Percentiles rank a stretch among this genome's conserved stretches.
These are phyloP conservation scores for Drosophila navojoa DNA, from an alignment of 1,140 invertebrate species.

Conservation along the genomic window DNA sequence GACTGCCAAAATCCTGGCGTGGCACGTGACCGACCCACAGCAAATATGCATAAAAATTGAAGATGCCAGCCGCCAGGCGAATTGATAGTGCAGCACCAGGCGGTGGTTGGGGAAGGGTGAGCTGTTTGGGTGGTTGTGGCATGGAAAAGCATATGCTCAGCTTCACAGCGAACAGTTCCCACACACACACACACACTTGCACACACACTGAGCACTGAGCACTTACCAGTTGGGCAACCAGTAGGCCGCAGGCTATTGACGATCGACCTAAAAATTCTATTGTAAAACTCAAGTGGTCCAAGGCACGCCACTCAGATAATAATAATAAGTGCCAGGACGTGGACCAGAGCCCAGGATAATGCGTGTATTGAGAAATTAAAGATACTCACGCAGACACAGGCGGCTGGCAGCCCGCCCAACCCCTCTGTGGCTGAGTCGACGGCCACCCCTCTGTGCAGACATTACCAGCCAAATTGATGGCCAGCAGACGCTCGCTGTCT, in stretches of 20 bases:
- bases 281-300: conserved; percentile 68
- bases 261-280: conserved; percentile 54
- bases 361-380: conserved; percentile 74
- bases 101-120: conserved; percentile 34
- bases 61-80: conserved; percentile 61
- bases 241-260: conserved; percentile 49
- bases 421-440: neutral
- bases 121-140: conserved; percentile 4
- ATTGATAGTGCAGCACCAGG: conserved; percentile 65
- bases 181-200: conserved; percentile 60
- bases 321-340: conserved; percentile 61
- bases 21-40: conserved; percentile 68
- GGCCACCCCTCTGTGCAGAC: conserved; percentile 5
- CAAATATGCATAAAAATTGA: conserved; percentile 79
- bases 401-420: neutral
- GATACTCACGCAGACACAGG: conserved; percentile 54
- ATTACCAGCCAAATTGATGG: conserved; percentile 73
- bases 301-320: conserved; percentile 40
- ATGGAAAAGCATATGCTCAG: conserved; percentile 69
- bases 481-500: conserved; percentile 75
- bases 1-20: conserved; percentile 31
- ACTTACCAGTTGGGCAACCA: conserved; percentile 8
- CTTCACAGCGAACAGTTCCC: conserved; percentile 64
- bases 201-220: conserved; percentile 54
- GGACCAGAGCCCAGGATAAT: conserved; percentile 42